Percentiles rank a stretch among this genome's conserved stretches.
Conservation (phyloP, 2,888 invertebrate genomes). For the Lasioglossum leucozonium region DNA sequence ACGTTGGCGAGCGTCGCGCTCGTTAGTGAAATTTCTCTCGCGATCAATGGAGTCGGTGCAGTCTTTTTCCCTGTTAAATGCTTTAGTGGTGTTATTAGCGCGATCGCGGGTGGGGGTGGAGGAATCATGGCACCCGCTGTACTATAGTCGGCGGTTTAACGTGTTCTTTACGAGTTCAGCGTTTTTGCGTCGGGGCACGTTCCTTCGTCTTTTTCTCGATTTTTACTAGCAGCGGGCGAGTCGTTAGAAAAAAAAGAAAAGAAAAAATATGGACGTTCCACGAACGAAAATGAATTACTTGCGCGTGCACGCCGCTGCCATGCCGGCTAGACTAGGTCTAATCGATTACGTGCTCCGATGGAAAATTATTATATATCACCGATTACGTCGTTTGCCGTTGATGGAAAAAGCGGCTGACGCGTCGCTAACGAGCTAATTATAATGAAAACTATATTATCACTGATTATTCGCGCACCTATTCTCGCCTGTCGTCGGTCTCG, state of each 20-base stretch:
- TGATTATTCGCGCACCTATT: not conserved
- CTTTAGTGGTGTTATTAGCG: slow-evolving; percentile 7
- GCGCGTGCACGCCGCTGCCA: slow-evolving; percentile 27
- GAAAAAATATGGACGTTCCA: slow-evolving; percentile 15
- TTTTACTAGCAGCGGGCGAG: slow-evolving; percentile 19
- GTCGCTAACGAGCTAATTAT: slow-evolving; percentile 25
- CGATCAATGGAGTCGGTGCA: not conserved
- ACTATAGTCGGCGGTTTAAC: slow-evolving; percentile 4
- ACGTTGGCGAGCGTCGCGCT: not conserved
- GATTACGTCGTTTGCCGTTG: not conserved
- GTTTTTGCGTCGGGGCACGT: slow-evolving; percentile 38
- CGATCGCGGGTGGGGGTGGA: not conserved
- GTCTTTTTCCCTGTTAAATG: not conserved
- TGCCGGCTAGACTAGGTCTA: slow-evolving; percentile 27
- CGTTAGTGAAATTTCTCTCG: slow-evolving; percentile 3
- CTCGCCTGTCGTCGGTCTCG: not conserved
- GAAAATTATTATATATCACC: slow-evolving; percentile 39
- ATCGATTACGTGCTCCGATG: slow-evolving; percentile 55
- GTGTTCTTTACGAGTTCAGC: slow-evolving; percentile 20
- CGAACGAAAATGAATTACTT: slow-evolving; percentile 48
- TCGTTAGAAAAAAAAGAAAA: slow-evolving; percentile 37
- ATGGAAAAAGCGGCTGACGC: not conserved
- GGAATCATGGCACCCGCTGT: not conserved
- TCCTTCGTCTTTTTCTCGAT: not conserved
- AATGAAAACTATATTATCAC: not conserved